Base-by-base conservation (phyloP, 2,113 vertebrate species). In the Burhinus bistriatus region DNA sequence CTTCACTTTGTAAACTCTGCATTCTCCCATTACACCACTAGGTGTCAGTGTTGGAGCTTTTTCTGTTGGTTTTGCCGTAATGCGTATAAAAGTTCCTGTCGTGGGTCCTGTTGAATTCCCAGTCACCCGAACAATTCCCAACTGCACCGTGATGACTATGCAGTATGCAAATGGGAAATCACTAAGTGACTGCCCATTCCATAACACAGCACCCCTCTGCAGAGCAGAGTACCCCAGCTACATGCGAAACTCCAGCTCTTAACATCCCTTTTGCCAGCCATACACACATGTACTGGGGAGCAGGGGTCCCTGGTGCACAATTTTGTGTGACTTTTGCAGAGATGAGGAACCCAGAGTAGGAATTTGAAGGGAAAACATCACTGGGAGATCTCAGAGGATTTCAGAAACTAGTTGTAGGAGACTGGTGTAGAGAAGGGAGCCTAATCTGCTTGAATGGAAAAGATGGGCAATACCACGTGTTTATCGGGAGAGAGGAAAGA, bases 161-260 rank as follows among this genome's bases (percentile, higher is more conserved):
- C n/a, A 15, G 45, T 20, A 20, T n/a, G 52, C 34, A 36, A 52
- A 40, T 12, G 47, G 34, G 26, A 49, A 84, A 34, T 30, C 11
- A 18, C 73, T 9, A 38, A 30, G 64, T 61, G 59, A 22, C 32
- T 30, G 44, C 47, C 27, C n/a, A 2, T 20, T 66, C 54, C 25
- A 5, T 7, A 30, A 12, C 4, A 25, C 49, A 54, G 42, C 15
- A 23, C 44, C 26, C 12, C 8, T 8, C 44, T 42, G n/a, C 51
- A 61, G 40, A 47, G 69, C 44, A 47, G 49, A 32, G 22, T n/a
- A n/a, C 6, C 11, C 12, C 17, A 22, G 8, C 8, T 62, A 25
- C 30, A 12, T 1, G 12, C 0, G 0, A 12, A 82, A 11, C 51
- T 58, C 57, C 0, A 1, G 21, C n/a, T 65, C 45, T 40, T 32